Base-by-base conservation (phyloP, 37 sponge, comb jelly and placozoan species). In the Sycon ciliatum region DNA sequence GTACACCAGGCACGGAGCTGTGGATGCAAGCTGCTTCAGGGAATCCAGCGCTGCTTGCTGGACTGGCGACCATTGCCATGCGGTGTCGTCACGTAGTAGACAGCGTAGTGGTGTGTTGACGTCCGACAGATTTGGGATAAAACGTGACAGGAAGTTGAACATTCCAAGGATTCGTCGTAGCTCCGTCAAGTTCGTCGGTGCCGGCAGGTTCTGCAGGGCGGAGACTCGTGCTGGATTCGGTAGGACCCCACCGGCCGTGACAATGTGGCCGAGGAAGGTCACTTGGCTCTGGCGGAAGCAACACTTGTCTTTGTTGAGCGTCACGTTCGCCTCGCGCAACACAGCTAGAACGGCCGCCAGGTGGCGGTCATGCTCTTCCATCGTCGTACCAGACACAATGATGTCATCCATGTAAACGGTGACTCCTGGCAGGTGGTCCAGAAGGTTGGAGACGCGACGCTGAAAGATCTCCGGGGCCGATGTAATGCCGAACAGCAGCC, bases 11-110 rank as follows among this genome's bases (percentile, higher is more conserved):
- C 9, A 9, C 13, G 49, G 49, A 18, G 49, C 13, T 42, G 9
- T 9, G 13, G 49, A 42, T n/a, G n/a, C n/a, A 9, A 42, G 49
- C 9, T 42, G 13, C 13, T 42, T 13, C 13, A 42, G 9, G 9
- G 49, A 18, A 2, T 77, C 5, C 32, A 82, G 72, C 2, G 83
- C 78, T 33, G 34, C 37, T 36, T 72, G 33, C 37, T 82, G 83
- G 28, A 32, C 18, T 6, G 20, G 27, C 27, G 67, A 73, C 83
- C 83, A 82, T 7, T 18, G 30, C 68, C 73, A 77, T 32, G 7
- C 23, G 30, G 76, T 72, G 36, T 72, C 65, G 13, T 27, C 33
- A 7, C 38, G 37, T 28, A 82, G 58, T 22, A 77, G 62, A 11
- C 56, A 73, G 29, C 78, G 37, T 32, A 83, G 63, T 24, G 78